Base-by-base conservation (phyloP, 1,140 invertebrate species). In the Penaeus japonicus region DNA sequence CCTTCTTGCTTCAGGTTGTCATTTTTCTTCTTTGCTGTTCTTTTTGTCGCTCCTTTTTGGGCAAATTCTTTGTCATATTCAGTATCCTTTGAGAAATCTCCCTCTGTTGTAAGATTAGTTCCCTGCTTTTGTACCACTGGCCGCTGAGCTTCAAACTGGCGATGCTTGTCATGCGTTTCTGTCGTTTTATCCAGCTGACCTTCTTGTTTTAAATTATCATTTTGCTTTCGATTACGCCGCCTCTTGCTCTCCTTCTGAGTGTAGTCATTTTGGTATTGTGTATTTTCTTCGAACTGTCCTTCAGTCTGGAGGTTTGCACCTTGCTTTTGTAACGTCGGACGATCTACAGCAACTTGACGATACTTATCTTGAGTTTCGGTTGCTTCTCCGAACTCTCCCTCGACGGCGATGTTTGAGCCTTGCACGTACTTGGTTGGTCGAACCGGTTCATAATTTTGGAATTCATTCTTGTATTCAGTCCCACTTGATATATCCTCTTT, bases 401-500 rank as follows among this genome's bases (percentile, higher is more conserved):
- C 85, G 17, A 77, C 75, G 10, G 30, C 85, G 20, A 86, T 55
- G 27, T 80, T 59, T 10, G 85, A 32, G 1, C 87, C 87, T n/a
- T 88, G 87, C 30, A 39, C 75, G 62, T 88, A 88, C 4, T 57
- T 24, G 17, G 54, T 17, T 12, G 87, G 87, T 39, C 80, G 80
- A 22, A 53, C n/a, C 22, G 87, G 4, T 2, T 27, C 47, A 35
- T 88, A 78, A 2, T 32, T 47, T 30, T 54, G 81, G 87, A 77
- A 88, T 32, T 84, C n/a, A n/a, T 47, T n/a, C 24, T 39, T 27
- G 53, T 88, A 59, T n/a, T 88, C 87, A 32, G 80, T 88, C 10
- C 59, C 35, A 20, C 87, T 81, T 20, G 57, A 62, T 32, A 88
- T 15, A 1, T n/a, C 53, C 20, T 81, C 87, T 35, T 78, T 70